Base-by-base conservation (phyloP, 2,113 vertebrate species). In the Dendrocopos noguchii region DNA sequence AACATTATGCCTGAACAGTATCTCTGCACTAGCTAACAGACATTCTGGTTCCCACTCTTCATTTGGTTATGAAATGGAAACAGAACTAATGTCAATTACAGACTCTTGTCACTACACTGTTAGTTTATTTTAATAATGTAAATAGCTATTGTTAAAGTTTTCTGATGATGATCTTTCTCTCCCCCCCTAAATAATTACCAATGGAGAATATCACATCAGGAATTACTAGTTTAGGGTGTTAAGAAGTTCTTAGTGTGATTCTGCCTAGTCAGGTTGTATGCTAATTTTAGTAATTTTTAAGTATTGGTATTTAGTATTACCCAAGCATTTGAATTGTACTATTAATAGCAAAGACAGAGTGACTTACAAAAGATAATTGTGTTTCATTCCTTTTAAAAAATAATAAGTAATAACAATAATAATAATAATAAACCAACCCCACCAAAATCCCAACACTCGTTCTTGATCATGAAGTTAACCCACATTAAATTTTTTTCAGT, bases 301-400 rank as follows among this genome's bases (percentile, higher is more conserved):
- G 50, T 52, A 52, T 52, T 52, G 24, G 22, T 52, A 52, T 39
- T 33, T 63, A 63, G 10, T 50, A 47, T 73, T 80, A 59, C 34
- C 19, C 28, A 84, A 42, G 5, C 19, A 64, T 55, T 68, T 67
- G 13, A 63, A 42, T 17, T 42, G 27, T 17, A n/a, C 10, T 59
- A 16, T 16, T 77, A 27, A 6, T 12, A 67, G 19, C 42, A 47
- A 74, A 56, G 9, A 34, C 6, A 76, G 53, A 70, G 10, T 57
- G 59, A 91, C 5, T 65, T 87, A 31, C 13, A 47, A 82, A 78
- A 79, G 15, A 56, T 28, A 66, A 52, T 31, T 8, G 12, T 10
- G 16, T 10, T 68, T 71, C 31, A 52, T 44, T 0, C 2, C 8
- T 68, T 33, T 15, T 0, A 1, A 50, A 42, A 63, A 52, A 24